phyloP scores from a whole-genome alignment of 2,113 vertebrate species.

The Anhinga anhinga region DNA sequence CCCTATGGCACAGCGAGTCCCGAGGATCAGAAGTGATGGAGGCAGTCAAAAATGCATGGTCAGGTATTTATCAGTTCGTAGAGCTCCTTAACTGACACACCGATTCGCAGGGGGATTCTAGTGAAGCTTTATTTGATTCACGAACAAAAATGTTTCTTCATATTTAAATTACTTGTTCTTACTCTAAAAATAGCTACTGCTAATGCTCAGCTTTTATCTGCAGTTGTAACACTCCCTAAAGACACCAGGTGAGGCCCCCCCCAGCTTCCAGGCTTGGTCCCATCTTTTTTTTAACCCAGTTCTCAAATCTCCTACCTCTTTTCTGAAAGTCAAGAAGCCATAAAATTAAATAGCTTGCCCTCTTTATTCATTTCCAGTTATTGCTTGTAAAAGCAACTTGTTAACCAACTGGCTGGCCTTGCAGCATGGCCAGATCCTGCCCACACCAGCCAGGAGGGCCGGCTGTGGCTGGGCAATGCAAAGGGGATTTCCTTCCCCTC shows the following conservation, averaged over 20 bases:
- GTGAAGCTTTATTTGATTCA: background rate
- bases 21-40: accelerated
- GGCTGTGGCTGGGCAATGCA: background rate
- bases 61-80: background rate
- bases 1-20: background rate
- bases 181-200: background rate
- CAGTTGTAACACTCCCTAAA: background rate
- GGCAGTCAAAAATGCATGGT: background rate
- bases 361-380: background rate
- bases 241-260: accelerated
- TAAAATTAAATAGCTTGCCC: background rate
- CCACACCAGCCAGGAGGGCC: background rate
- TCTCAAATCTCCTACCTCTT: background rate
- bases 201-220: background rate
- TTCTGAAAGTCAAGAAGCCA: background rate
- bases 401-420: background rate
- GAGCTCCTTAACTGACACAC: background rate
- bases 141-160: background rate
- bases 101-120: background rate
- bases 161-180: background rate
- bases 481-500: background rate
- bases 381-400: background rate
- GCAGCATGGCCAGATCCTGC: background rate
- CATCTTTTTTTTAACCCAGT: background rate
- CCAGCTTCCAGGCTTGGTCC: background rate